Evolutionary conservation across 1,140 invertebrate genomes (phyloP).

Genomic region (Phenacoccus solenopsis): DNA sequence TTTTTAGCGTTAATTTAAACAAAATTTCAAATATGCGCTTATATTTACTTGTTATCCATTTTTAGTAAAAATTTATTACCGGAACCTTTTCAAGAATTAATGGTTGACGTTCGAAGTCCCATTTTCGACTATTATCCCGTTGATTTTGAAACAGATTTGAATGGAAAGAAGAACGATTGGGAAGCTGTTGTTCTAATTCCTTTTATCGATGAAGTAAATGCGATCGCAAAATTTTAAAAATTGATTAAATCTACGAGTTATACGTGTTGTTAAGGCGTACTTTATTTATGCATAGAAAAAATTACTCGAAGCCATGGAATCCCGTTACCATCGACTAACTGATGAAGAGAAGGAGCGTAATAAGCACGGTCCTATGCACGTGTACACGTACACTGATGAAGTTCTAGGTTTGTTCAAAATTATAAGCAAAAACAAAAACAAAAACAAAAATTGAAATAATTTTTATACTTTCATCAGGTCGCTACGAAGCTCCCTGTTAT

Average conservation of each 20-base stretch:
- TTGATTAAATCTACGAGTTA: background rate
- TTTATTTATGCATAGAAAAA: slow-evolving; percentile 36
- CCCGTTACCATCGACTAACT: slow-evolving; percentile 51
- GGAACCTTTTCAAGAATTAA: slow-evolving; percentile 62
- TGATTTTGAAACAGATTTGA: slow-evolving; percentile 77
- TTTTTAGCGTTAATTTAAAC: too few species aligned
- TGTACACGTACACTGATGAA: slow-evolving; percentile 54
- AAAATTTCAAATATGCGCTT: slow-evolving; percentile 3
- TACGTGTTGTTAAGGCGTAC: background rate
- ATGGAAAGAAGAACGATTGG: slow-evolving; percentile 94
- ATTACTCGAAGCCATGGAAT: slow-evolving; percentile 62
- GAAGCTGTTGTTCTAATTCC: slow-evolving; percentile 94
- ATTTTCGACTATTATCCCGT: slow-evolving; percentile 82
- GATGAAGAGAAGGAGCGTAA: slow-evolving; percentile 64
- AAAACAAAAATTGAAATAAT: background rate
- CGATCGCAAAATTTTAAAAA: background rate
- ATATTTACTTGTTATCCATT: slow-evolving; percentile 21
- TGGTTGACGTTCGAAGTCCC: slow-evolving; percentile 66
- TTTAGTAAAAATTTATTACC: slow-evolving; percentile 66
- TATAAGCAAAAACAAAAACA: background rate
- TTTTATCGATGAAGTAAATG: slow-evolving; percentile 78
- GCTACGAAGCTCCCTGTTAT: slow-evolving; percentile 41
- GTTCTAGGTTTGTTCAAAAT: slow-evolving; percentile 37
- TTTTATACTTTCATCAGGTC: slow-evolving; percentile 22
- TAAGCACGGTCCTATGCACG: slow-evolving; percentile 67